These are phyloP conservation scores for Nixonia krombeini DNA, from an alignment of 1,140 invertebrate genomes.

Conservation along the genomic window DNA sequence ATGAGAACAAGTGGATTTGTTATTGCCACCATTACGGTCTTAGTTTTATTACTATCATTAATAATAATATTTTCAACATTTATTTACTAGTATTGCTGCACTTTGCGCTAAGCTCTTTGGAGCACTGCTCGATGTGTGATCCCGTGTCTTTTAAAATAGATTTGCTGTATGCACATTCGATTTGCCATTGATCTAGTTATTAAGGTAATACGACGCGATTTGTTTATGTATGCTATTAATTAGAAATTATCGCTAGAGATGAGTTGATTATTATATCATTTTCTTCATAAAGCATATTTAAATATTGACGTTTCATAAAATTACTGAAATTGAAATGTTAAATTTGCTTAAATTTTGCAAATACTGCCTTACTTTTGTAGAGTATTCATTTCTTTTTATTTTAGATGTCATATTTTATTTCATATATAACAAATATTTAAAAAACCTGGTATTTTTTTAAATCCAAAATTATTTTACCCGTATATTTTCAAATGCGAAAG, in stretches of 20 bases:
- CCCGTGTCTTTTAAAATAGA: slow-evolving; percentile 11
- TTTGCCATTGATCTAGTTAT: slow-evolving; percentile 27
- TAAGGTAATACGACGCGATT: slow-evolving; percentile 10
- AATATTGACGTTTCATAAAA: no score
- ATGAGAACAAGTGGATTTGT: not conserved
- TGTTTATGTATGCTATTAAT: slow-evolving; percentile 11
- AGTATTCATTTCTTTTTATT: no score
- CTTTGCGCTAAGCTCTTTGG: slow-evolving; percentile 58
- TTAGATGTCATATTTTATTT: no score
- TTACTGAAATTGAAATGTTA: no score
- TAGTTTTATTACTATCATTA: slow-evolving; percentile 25
- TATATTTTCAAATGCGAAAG: no score
- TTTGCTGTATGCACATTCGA: slow-evolving; percentile 3
- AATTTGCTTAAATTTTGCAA: no score
- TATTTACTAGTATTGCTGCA: slow-evolving; percentile 66
- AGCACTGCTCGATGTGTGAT: slow-evolving; percentile 48
- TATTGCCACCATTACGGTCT: slow-evolving; percentile 8
- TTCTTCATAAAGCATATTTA: slow-evolving; percentile 27
- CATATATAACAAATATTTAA: no score
- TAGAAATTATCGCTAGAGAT: slow-evolving; percentile 33
- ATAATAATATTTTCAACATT: slow-evolving; percentile 38
- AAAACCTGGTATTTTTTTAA: no score
- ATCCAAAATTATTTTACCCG: no score
- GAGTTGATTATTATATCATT: slow-evolving; percentile 40
- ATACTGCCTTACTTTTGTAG: no score